Evolutionary conservation across 2,888 invertebrate species (phyloP).

Genomic region (Diplolepis rosae): DNA sequence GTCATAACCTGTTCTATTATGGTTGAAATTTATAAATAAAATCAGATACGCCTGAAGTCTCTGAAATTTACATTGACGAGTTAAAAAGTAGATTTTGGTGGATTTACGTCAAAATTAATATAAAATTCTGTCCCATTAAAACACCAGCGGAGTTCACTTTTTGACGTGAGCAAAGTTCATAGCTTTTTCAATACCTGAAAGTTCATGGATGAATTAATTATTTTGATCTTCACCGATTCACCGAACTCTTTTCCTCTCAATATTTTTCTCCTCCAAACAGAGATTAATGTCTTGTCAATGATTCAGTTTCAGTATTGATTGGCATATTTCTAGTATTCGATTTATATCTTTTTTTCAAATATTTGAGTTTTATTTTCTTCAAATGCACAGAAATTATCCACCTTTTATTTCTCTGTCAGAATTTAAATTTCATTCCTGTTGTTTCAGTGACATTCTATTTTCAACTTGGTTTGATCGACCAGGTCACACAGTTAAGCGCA

Average conservation of each 20-base stretch:
- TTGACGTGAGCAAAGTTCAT: not conserved
- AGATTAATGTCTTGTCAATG: not conserved
- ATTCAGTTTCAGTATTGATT: not conserved
- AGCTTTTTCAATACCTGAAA: not conserved
- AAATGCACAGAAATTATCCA: slow-evolving; percentile 7
- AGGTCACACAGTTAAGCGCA: slow-evolving; percentile 62
- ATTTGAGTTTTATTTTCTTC: not conserved
- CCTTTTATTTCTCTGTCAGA: slow-evolving; percentile 13
- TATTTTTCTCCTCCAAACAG: too few species aligned
- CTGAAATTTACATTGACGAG: not conserved
- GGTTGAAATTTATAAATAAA: not conserved
- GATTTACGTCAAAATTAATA: too few species aligned
- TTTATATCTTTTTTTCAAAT: not conserved
- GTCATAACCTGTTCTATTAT: not conserved
- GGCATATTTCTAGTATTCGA: not conserved
- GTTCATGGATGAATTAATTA: not conserved
- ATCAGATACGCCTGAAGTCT: not conserved
- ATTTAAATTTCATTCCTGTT: slow-evolving; percentile 16
- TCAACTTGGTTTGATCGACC: slow-evolving; percentile 45
- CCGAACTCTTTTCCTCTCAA: not conserved
- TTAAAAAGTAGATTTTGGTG: not conserved
- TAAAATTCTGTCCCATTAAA: too few species aligned
- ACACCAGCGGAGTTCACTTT: too few species aligned
- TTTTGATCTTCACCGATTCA: not conserved
- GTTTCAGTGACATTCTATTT: slow-evolving; percentile 44